Conservation (phyloP, 2,113 vertebrate species). For the Accipiter virgatus region DNA sequence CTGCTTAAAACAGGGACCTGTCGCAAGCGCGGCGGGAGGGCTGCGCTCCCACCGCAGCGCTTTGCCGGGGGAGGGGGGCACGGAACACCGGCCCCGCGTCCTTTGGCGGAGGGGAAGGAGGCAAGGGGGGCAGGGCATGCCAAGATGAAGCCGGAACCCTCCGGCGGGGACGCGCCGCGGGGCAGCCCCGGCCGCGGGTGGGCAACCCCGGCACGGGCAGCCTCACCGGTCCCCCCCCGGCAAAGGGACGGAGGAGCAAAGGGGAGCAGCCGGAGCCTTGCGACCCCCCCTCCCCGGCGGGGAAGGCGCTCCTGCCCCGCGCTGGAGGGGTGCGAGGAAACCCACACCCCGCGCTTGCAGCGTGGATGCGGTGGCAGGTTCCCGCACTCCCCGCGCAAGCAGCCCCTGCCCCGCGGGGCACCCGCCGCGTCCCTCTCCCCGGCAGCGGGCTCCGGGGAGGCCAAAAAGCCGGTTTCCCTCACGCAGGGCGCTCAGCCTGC, state of each 20-base stretch:
- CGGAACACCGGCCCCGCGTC: neutral
- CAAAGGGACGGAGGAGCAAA: neutral
- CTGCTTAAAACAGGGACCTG: neutral
- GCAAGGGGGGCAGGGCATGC: no score
- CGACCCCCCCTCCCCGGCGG: neutral
- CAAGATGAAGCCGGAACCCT: neutral
- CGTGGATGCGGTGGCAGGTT: neutral
- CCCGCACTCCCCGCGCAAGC: neutral
- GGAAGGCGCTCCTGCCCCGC: neutral
- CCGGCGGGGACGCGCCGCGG: neutral
- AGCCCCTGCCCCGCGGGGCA: neutral
- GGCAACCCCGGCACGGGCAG: neutral
- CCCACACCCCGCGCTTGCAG: neutral
- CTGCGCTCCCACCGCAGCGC: no score
- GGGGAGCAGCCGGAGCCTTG: neutral
- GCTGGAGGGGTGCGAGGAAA: neutral
- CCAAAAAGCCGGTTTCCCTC: no score
- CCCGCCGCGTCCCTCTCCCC: neutral
- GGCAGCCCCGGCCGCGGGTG: neutral
- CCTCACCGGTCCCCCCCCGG: neutral
- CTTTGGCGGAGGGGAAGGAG: neutral
- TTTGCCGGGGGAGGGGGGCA: neutral
- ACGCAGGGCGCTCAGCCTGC: neutral
- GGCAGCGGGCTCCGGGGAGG: neutral
- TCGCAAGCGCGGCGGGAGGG: neutral